Base-by-base conservation (phyloP, 2,797 vertebrate species). In the Chelmon rostratus region DNA sequence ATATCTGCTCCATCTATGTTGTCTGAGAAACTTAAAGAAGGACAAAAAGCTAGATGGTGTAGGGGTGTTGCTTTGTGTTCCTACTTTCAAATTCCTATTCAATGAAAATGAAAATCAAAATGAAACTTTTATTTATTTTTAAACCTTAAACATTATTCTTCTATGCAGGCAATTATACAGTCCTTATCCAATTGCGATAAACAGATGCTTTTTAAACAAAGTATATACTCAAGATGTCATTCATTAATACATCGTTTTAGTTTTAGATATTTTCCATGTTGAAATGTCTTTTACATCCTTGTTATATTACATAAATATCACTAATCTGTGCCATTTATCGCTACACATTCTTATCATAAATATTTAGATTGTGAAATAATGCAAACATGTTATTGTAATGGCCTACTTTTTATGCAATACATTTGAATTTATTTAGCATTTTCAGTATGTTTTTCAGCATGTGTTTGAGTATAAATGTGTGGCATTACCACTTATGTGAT, bases 381-480 rank as follows among this genome's bases (percentile, higher is more conserved):
- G 47, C 49, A 62, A 65, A 49, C 19, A 49, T 49, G 0, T 46
- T 23, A 56, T 46, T 69, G 56, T 71, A 59, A 11, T 64, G 61
- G 47, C 40, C 25, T 68, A 5, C 6, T 68, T 75, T 86, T 31
- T 56, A 77, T 68, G 23, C 38, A 54, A 44, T 63, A 42, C 1
- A 35, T 61, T 40, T 74, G 49, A 73, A 73, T 82, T 64, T n/a
- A 81, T 76, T 76, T 73, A 71, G 52, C 74, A 75, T 57, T 73
- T 40, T 46, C 79, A 49, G 3, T 58, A 1, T 66, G 59, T 66
- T 81, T 82, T 75, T 68, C 54, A 35, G 46, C 16, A 10, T 71
- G 56, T 72, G 37, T 81, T 75, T 86, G 47, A 59, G 31, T 73
- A 63, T 58, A 70, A 86, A 82, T 69, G 5, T 49, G 15, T 68